Evolutionary conservation across 2,888 invertebrate genomes (phyloP).

Genomic region (Mimas tiliae): DNA sequence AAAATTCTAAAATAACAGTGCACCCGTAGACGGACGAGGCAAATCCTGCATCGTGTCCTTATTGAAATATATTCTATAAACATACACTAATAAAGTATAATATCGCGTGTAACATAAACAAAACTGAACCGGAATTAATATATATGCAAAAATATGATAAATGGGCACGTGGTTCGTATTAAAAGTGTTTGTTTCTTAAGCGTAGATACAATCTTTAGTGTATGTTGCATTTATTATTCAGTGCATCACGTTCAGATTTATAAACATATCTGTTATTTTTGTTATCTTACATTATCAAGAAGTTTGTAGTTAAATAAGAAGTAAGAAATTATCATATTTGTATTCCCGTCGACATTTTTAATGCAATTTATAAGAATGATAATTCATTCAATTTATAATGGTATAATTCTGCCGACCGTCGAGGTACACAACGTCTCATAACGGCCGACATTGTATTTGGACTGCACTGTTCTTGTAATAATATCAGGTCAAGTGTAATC

Average conservation of each 20-base stretch:
- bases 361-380: neutral
- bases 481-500: too few species aligned
- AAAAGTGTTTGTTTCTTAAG: slow-evolving; percentile 5
- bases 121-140: slow-evolving; percentile 13
- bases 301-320: neutral
- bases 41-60: neutral
- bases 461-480: too few species aligned
- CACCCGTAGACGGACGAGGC: neutral
- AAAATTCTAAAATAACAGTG: slow-evolving; percentile 16
- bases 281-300: neutral
- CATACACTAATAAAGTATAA: neutral
- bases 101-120: neutral
- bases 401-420: too few species aligned
- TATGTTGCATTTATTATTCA: neutral
- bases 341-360: neutral
- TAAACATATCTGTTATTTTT: slow-evolving; percentile 2
- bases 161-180: slow-evolving; percentile 9
- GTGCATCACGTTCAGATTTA: neutral
- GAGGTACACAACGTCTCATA: too few species aligned
- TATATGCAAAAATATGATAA: slow-evolving; percentile 17
- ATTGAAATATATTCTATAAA: neutral
- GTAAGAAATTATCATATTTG: too few species aligned
- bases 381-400: too few species aligned
- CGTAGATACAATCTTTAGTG: neutral
- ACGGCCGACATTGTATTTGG: too few species aligned